Conservation (phyloP, 2,797 vertebrate species). For the Todus mexicanus region DNA sequence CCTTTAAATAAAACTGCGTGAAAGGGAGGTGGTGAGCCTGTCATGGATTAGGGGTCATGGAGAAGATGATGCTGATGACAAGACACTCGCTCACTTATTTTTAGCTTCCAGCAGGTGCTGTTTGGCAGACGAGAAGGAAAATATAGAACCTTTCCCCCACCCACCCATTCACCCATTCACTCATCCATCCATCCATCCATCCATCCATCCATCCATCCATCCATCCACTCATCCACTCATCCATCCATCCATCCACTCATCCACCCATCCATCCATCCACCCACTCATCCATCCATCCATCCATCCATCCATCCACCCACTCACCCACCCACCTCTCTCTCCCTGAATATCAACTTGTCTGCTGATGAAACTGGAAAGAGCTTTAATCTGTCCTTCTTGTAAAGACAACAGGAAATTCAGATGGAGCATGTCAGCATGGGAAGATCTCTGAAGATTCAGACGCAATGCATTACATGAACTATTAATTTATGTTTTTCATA, state of each 20-base stretch:
- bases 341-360: neutral
- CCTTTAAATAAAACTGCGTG: neutral
- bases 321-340: too few relatives aligned
- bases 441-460: neutral
- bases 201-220: too few relatives aligned
- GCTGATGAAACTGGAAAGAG: neutral
- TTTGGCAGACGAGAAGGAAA: neutral
- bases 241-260: too few relatives aligned
- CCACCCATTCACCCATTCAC: too few relatives aligned
- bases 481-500: neutral
- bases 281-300: neutral
- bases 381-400: neutral
- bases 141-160: neutral
- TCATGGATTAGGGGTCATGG: neutral
- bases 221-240: too few relatives aligned
- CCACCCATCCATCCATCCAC: neutral
- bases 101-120: neutral
- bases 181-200: too few relatives aligned
- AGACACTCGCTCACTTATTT: neutral
- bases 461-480: neutral
- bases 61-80: neutral
- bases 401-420: neutral
- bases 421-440: accelerated
- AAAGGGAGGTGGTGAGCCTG: neutral
- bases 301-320: too few relatives aligned